Conservation (phyloP, 2,113 vertebrate species). For the Plecotus auritus region DNA sequence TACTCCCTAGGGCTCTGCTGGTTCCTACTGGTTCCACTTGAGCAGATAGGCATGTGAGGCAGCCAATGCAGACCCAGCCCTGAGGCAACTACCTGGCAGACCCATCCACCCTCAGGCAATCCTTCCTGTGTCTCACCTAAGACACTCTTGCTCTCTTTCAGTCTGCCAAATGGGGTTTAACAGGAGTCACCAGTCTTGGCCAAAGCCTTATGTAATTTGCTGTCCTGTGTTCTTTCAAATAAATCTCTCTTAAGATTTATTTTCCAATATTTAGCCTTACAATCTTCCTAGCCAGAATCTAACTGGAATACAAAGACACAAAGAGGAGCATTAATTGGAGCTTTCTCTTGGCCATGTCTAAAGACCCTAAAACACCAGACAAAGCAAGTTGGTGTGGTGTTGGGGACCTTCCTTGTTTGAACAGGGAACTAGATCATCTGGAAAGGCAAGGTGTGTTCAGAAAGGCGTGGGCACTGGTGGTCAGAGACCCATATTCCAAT, state of each 20-base stretch:
- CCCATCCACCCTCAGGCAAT: not conserved
- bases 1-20: not conserved
- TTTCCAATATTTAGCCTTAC: not conserved
- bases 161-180: not conserved
- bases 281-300: not conserved
- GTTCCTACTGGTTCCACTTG: not conserved
- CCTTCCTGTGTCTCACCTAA: not conserved
- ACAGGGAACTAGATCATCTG: not conserved
- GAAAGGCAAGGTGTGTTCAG: not conserved
- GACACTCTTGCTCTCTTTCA: not conserved
- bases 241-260: not conserved
- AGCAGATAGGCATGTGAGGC: not conserved
- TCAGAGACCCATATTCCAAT: not conserved
- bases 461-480: not conserved
- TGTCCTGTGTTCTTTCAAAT: not conserved
- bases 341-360: not conserved
- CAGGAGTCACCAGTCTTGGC: not conserved
- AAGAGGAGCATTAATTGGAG: not conserved
- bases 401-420: not conserved
- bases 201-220: not conserved
- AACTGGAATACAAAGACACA: not conserved
- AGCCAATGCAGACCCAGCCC: not conserved
- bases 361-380: not conserved
- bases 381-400: not conserved
- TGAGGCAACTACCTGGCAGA: not conserved